These are phyloP conservation scores for Drosophila santomea DNA, from an alignment of 1,140 invertebrate genomes.

Conservation along the genomic window DNA sequence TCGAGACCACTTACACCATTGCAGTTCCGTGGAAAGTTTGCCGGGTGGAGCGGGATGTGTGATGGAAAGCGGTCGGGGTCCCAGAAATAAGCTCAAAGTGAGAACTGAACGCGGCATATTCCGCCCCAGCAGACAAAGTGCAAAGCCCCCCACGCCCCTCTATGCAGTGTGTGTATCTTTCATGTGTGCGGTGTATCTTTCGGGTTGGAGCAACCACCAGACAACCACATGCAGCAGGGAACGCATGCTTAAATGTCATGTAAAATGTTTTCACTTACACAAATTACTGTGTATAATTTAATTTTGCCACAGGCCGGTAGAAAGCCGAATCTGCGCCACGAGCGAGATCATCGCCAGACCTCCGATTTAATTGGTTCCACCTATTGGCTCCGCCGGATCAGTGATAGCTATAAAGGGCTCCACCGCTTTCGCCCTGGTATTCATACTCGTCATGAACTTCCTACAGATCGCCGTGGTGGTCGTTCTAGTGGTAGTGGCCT, in stretches of 20 bases:
- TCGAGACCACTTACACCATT: conserved; percentile 73
- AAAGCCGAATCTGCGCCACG: conserved; percentile 22
- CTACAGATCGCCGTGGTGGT: neutral
- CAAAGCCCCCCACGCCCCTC: conserved; percentile 43
- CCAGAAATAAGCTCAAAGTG: conserved; percentile 74
- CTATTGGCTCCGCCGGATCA: neutral
- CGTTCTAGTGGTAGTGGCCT: neutral
- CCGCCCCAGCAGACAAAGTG: conserved; percentile 79
- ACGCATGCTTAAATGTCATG: conserved; percentile 77
- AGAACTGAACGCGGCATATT: conserved; percentile 76
- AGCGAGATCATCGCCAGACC: conserved; percentile 13
- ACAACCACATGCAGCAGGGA: conserved; percentile 42
- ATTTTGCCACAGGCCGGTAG: conserved; percentile 58
- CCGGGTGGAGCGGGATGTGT: neutral
- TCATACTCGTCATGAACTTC: conserved; percentile 3
- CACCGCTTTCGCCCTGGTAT: neutral
- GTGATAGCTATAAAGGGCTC: conserved; percentile 6
- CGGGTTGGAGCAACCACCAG: conserved; percentile 23
- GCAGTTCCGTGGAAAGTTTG: conserved; percentile 67
- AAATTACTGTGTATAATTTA: conserved; percentile 82
- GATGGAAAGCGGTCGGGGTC: conserved; percentile 1
- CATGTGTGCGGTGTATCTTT: conserved; percentile 43
- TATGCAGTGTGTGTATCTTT: conserved; percentile 28
- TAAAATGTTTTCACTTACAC: conserved; percentile 83
- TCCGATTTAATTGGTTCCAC: conserved; percentile 4